Conservation (phyloP, 2,888 invertebrate genomes). For the Colletes collaris region DNA sequence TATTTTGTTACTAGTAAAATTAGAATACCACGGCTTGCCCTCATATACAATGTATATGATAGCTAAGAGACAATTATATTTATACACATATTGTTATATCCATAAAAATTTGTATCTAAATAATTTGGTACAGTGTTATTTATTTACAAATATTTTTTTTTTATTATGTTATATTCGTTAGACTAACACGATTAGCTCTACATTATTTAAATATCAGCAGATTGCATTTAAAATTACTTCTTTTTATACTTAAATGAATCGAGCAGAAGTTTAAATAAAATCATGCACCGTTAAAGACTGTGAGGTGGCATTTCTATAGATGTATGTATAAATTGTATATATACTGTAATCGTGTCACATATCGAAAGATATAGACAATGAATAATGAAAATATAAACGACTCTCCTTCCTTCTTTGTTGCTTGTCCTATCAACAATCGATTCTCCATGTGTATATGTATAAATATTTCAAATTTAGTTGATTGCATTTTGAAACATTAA, state of each 20-base stretch:
- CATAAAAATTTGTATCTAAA: conserved; percentile 24
- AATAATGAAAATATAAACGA: too few species aligned
- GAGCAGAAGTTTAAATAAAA: too few species aligned
- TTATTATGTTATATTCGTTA: background rate
- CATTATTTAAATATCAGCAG: background rate
- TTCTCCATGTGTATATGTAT: too few species aligned
- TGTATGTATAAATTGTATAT: conserved; percentile 1
- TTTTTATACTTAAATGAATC: too few species aligned
- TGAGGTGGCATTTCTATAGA: background rate
- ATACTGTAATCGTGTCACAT: background rate
- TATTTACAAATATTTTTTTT: conserved; percentile 22
- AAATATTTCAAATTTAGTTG: too few species aligned
- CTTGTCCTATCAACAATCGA: too few species aligned
- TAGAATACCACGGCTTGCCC: conserved; percentile 67
- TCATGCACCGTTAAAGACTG: too few species aligned
- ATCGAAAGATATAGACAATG: too few species aligned
- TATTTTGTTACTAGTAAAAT: conserved; percentile 26
- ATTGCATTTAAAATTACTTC: background rate
- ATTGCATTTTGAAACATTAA: too few species aligned
- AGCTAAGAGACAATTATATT: conserved; percentile 65
- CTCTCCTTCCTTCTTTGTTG: too few species aligned
- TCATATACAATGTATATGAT: conserved; percentile 78
- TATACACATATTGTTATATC: conserved; percentile 45
- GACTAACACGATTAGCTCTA: background rate
- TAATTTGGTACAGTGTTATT: conserved; percentile 27